These are phyloP conservation scores for Pelecanoides urinatrix DNA, from an alignment of 2,113 vertebrate genomes.

Conservation along the genomic window DNA sequence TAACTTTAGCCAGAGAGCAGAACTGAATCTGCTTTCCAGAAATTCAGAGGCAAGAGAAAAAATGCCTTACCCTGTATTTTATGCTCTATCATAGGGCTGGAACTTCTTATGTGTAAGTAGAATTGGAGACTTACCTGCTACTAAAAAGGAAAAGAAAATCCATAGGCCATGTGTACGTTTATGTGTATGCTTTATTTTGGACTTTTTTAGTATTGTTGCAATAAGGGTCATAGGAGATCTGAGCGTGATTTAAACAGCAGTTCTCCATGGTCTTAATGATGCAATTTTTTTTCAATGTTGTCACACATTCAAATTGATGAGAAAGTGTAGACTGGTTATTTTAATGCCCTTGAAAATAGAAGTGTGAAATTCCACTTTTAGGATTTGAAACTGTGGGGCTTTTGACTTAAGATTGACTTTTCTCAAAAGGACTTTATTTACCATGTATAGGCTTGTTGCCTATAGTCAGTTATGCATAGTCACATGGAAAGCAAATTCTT, in stretches of 20 bases:
- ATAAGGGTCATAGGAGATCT: background rate
- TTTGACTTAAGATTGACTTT: background rate
- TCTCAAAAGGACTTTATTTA: background rate
- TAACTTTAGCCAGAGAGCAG: background rate
- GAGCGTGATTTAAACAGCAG: background rate
- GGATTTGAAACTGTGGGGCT: background rate
- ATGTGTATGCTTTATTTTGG: background rate
- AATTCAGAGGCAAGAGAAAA: background rate
- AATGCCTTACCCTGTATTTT: background rate
- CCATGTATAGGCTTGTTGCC: background rate
- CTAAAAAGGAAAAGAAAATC: background rate
- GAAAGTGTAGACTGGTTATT: background rate
- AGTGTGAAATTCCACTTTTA: background rate
- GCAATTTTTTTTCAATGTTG: background rate
- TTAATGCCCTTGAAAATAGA: background rate
- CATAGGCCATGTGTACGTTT: background rate
- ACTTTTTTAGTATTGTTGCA: background rate
- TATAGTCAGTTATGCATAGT: background rate
- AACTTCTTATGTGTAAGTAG: background rate
- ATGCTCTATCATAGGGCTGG: background rate
- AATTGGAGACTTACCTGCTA: background rate
- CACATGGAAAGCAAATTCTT: background rate
- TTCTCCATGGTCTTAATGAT: background rate
- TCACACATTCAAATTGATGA: background rate
- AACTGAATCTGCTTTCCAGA: background rate